Evolutionary conservation across 2,888 invertebrate genomes (phyloP), one percentile per base, ranked within the genome.

Genomic region (Xestia rhomboidea): DNA sequence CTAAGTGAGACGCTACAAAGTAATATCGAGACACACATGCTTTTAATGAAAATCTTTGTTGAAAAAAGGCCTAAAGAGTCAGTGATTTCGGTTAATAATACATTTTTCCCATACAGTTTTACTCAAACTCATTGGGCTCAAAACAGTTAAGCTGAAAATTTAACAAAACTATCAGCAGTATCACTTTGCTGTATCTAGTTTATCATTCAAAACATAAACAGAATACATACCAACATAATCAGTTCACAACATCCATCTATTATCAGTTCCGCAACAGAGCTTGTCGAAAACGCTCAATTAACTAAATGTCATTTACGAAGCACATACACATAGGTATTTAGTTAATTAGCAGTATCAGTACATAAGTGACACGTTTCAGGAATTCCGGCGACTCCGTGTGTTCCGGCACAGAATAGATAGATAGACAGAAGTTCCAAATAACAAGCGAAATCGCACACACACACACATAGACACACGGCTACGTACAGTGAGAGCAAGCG

Each of bases 321-420:
- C 68, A 76, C 67, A 80, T 86, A 62, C 67, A 71, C n/a, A 71
- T 84, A 84, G 74, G 76, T 86, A 87, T 81, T 85, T 76, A 82
- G 76, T 82, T 87, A 85, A 88, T 88, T 84, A 83, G 70, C 77
- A 68, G 75, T 77, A 83, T 77, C 75, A 73, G 80, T 79, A 84
- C 77, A 77, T 84, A 78, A 84, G 81, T 80, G 88, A 81, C 87
- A 87, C 81, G 81, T 83, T 85, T 88, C 86, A 85, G 87, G 90
- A 93, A 93, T 93, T 91, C 93, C 92, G 86, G 87, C 85, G 89
- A 90, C 90, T 91, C 90, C 92, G 92, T 89, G 92, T 86, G 87
- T 93, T 88, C 91, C 89, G 77, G 54, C 54, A 79, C 21, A 46
- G 71, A 64, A 15, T 46, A 63, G 3, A 30, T 38, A 71, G 24